A percentile compares a stretch with the other conserved stretches of the same genome.
phyloP scores from a whole-genome alignment of 2,113 vertebrate species.

The Gasterosteus nipponicus region DNA sequence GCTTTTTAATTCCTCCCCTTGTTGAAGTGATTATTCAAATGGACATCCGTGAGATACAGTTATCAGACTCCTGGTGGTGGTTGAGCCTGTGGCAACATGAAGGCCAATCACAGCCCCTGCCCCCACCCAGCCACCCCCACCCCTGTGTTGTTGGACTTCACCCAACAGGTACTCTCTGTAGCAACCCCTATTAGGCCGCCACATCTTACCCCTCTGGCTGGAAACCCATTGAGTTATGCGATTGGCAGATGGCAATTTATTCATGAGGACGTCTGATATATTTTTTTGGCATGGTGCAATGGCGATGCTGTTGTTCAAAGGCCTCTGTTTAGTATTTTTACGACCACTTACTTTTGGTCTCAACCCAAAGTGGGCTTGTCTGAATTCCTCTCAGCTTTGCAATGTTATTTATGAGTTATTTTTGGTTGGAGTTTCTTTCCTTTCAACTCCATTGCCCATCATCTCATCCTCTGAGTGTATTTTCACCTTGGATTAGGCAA shows the following conservation, averaged over 20 bases:
- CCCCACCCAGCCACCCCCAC: constrained; percentile 13
- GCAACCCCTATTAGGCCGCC: constrained; percentile 68
- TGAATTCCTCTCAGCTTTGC: constrained; percentile 23
- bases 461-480: constrained; percentile 32
- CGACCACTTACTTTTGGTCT: constrained; percentile 51
- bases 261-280: constrained; percentile 48
- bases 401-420: constrained; percentile 38
- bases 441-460: background rate
- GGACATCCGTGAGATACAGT: constrained; percentile 77
- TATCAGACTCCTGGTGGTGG: constrained; percentile 80
- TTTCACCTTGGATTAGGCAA: constrained; percentile 30
- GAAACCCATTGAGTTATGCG: constrained; percentile 56
- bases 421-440: constrained; percentile 32
- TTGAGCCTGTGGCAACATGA: constrained; percentile 76
- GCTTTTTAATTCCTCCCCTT: constrained; percentile 81
- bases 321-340: constrained; percentile 45
- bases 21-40: constrained; percentile 85
- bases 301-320: constrained; percentile 54
- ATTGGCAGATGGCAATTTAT: constrained; percentile 68
- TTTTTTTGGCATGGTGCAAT: constrained; percentile 40
- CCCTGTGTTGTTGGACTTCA: constrained; percentile 58
- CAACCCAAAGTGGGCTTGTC: constrained; percentile 41
- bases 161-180: constrained; percentile 74
- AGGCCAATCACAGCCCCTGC: constrained; percentile 57
- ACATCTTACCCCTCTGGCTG: constrained; percentile 61